Evolutionary conservation across 1,140 invertebrate genomes (phyloP).

Genomic region (Lepidurus packardi): DNA sequence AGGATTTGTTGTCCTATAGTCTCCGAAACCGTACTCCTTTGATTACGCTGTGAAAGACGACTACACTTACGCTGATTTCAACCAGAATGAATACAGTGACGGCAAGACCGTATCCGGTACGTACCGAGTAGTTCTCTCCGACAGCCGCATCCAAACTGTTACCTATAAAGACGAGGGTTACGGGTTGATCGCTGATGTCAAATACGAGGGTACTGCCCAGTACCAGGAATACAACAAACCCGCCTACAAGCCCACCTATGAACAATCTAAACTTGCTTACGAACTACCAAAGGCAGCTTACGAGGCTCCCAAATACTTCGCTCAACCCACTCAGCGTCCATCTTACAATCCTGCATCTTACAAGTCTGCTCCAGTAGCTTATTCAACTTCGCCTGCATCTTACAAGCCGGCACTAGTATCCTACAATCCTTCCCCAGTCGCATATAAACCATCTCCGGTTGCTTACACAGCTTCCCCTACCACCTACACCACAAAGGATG

Average conservation of each 20-base stretch:
- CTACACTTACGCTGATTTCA: constrained; percentile 35
- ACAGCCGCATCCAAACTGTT: constrained; percentile 35
- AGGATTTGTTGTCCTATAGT: not conserved
- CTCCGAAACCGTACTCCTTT: constrained; percentile 36
- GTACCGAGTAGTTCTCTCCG: constrained; percentile 36
- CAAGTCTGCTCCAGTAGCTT: not conserved
- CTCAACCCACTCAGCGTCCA: not conserved
- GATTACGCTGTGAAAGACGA: constrained; percentile 37
- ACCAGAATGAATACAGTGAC: constrained; percentile 35
- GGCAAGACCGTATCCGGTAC: constrained; percentile 35
- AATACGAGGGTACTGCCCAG: constrained; percentile 56
- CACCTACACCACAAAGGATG: not conserved
- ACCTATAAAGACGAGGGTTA: constrained; percentile 34
- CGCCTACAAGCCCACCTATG: constrained; percentile 32
- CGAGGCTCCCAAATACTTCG: constrained; percentile 16
- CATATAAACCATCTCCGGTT: not conserved
- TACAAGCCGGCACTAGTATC: not conserved
- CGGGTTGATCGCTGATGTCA: constrained; percentile 26
- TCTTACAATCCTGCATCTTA: constrained; percentile 6
- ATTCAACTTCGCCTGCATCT: not conserved
- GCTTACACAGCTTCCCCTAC: not conserved
- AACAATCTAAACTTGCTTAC: not conserved
- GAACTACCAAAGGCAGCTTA: not conserved
- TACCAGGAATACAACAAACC: constrained; percentile 47
- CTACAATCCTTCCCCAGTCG: not conserved